Base-by-base conservation (phyloP, 2,797 vertebrate species). In the Falco rusticolus region DNA sequence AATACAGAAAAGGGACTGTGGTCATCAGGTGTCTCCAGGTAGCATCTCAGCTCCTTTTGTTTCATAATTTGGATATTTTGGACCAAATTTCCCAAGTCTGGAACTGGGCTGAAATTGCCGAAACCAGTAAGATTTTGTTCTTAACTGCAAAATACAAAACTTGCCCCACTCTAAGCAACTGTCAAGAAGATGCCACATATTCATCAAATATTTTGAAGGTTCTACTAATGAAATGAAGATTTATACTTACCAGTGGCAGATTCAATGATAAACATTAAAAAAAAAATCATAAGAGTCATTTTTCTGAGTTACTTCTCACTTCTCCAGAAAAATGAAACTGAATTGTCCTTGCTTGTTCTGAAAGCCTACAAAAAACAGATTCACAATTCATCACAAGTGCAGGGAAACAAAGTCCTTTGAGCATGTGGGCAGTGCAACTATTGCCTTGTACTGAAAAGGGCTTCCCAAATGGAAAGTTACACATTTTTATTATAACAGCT, bases 241-340 rank as follows among this genome's bases (percentile, higher is more conserved):
- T 92, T 84, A 45, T 64, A 77, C 95, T 93, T 96, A 97, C 97
- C 93, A 64, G 81, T 13, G 12, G 91, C 70, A 83, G 94, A 88
- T 80, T 79, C 41, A 34, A 33, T 56, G 26, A 96, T 31, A 69
- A 96, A 66, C 20, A 94, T 34, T 28, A 90, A 66, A 7, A 97
- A 87, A 79, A 95, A 43, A 26, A 96, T 5, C 6, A 89, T 18
- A 28, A 76, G 63, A 95, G 2, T 51, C 96, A 97, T 97, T 95
- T 96, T 88, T 43, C 80, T 80, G 15, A 89, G 82, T 65, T 92
- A 56, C 4, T 77, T 89, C 72, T 90, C 54, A 43, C 54, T 96
- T 71, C 77, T 83, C 53, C 45, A 74, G 57, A 84, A 54, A 72
- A 86, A 78, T 6, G 33, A 68, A 90, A 92, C 3, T 7, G 13